Conservation (phyloP, 1,140 invertebrate genomes). For the Anoplolepis gracilipes region DNA sequence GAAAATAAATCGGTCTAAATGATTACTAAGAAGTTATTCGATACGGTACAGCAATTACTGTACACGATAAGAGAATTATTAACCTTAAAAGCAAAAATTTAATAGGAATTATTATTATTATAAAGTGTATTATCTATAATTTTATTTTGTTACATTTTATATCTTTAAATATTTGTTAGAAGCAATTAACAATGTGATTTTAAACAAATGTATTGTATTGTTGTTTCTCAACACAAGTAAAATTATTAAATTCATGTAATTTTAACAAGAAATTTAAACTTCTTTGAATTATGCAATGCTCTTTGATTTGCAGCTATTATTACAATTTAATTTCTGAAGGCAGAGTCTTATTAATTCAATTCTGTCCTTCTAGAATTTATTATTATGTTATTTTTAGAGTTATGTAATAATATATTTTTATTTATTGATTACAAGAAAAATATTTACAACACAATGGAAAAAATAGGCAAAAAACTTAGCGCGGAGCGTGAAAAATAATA, state of each 20-base stretch:
- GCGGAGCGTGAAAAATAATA: not conserved
- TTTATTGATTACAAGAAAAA: not conserved
- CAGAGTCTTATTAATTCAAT: not conserved
- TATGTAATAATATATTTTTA: not conserved
- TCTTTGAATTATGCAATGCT: not conserved
- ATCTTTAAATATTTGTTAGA: not conserved
- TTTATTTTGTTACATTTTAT: not conserved
- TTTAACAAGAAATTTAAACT: not conserved
- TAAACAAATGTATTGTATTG: not conserved
- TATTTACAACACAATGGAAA: no score
- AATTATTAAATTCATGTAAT: not conserved
- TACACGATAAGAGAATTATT: slow-evolving; percentile 17
- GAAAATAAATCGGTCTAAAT: slow-evolving; percentile 29
- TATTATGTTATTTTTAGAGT: not conserved
- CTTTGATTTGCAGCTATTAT: not conserved
- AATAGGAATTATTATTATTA: not conserved
- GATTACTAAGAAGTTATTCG: not conserved
- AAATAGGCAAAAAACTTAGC: no score
- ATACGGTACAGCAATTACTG: slow-evolving; percentile 15
- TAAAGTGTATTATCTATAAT: not conserved
- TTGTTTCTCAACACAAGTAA: not conserved
- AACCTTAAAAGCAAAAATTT: not conserved
- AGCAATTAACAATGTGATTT: not conserved
- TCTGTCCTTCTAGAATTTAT: not conserved
- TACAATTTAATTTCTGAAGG: not conserved